Percentiles rank a stretch among this genome's conserved stretches.
Conservation (phyloP, 1,140 invertebrate genomes). For the Nasonia longicornis region DNA sequence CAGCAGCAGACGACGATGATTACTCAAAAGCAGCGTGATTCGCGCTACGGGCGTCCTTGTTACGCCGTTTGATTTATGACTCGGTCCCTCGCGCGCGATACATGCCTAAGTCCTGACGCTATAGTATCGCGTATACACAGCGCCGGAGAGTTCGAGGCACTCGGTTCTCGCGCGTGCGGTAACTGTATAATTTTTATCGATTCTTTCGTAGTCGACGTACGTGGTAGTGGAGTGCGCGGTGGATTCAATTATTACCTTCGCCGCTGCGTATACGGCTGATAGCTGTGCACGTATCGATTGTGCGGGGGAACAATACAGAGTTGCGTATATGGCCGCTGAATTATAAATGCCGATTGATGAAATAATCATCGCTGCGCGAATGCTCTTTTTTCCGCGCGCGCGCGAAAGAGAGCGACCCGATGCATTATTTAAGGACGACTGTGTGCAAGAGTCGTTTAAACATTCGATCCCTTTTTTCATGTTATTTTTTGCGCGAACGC, state of each 20-base stretch:
- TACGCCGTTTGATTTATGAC: constrained; percentile 34
- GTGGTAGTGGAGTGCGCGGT: neutral
- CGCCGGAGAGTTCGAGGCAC: neutral
- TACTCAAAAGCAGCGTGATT: constrained; percentile 21
- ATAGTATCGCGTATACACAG: neutral
- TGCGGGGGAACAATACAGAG: neutral
- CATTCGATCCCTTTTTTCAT: neutral
- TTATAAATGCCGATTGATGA: constrained; percentile 33
- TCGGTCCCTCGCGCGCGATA: no score
- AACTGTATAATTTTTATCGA: constrained; percentile 31
- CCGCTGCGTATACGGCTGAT: neutral
- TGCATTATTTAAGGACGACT: neutral
- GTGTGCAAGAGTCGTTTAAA: neutral
- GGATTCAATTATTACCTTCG: constrained; percentile 16
- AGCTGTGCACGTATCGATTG: constrained; percentile 1
- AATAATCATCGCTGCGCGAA: constrained; percentile 19
- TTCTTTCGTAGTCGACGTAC: neutral
- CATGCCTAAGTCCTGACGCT: neutral
- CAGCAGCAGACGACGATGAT: constrained; percentile 27
- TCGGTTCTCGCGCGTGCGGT: neutral
- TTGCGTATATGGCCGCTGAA: constrained; percentile 6
- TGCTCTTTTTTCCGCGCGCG: neutral
- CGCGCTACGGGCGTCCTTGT: constrained; percentile 21
- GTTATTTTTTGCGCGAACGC: neutral
- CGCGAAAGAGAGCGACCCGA: neutral